phyloP scores from a whole-genome alignment of 1,140 invertebrate species.

The Ptiloglossa arizonensis region DNA sequence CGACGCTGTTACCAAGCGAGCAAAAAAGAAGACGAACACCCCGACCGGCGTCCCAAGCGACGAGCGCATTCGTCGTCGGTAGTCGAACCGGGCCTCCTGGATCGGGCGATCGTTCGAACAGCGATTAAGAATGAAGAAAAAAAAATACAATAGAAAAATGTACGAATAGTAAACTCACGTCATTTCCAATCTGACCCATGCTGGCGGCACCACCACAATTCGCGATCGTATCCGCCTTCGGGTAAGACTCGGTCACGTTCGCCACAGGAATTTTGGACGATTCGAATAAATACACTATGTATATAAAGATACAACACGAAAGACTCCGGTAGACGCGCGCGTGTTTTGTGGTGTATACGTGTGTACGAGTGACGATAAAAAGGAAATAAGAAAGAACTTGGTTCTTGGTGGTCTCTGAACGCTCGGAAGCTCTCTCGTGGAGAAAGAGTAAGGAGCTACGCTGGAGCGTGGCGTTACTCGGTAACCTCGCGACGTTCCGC shows the following conservation, averaged over 20 bases:
- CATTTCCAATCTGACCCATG: conserved; percentile 83
- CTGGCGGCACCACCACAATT: conserved; percentile 76
- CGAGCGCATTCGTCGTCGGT: conserved; percentile 14
- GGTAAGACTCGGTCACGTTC: conserved; percentile 76
- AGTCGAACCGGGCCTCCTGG: not conserved
- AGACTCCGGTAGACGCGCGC: conserved; percentile 33
- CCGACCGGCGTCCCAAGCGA: not conserved
- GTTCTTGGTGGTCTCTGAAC: not conserved
- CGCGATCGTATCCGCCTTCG: conserved; percentile 77
- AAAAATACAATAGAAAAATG: not conserved
- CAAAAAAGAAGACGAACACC: not conserved
- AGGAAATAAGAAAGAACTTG: not conserved
- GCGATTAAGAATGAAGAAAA: not conserved
- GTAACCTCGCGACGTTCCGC: not conserved
- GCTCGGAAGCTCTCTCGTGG: not conserved
- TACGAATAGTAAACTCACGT: conserved; percentile 77
- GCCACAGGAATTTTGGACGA: conserved; percentile 82
- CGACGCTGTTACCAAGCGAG: not conserved
- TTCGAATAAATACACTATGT: conserved; percentile 63
- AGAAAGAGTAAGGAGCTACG: not conserved
- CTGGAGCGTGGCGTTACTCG: no score
- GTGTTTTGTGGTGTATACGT: not conserved
- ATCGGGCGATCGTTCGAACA: no score
- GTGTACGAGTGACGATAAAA: not conserved
- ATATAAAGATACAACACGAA: conserved; percentile 29